phyloP scores from a whole-genome alignment of 2,888 invertebrate genomes.

The Pristionchus entomophagus region DNA sequence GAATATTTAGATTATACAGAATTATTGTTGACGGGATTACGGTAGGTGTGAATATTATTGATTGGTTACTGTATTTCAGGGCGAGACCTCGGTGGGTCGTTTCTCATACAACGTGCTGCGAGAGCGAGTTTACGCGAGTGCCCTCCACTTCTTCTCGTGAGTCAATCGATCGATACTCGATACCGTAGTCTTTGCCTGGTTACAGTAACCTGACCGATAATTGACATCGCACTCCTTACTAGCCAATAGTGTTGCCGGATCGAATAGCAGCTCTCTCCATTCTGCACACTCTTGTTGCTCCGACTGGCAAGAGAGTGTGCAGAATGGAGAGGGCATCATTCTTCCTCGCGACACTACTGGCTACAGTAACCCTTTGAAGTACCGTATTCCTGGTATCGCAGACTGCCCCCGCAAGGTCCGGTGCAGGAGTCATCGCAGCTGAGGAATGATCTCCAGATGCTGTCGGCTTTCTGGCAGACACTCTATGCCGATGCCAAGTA shows the following conservation, averaged over 20 bases:
- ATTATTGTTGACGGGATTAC: too few relatives aligned
- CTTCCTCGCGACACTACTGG: too few relatives aligned
- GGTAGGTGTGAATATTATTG: not conserved
- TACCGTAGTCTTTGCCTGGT: too few relatives aligned
- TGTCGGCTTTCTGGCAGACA: conserved; percentile 95
- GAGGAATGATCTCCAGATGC: conserved; percentile 89
- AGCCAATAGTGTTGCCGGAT: too few relatives aligned
- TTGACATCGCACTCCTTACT: too few relatives aligned
- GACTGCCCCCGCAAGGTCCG: conserved; percentile 85
- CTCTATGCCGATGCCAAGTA: conserved; percentile 84
- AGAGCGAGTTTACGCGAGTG: conserved; percentile 93
- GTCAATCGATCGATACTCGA: too few relatives aligned
- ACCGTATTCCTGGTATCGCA: conserved; percentile 50
- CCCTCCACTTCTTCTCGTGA: conserved; percentile 89
- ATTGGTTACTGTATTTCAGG: conserved; percentile 84
- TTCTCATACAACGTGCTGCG: conserved; percentile 92
- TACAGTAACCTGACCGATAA: not conserved
- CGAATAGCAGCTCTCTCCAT: too few relatives aligned
- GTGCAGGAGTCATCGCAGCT: conserved; percentile 86
- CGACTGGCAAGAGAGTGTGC: too few relatives aligned
- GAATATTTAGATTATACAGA: too few relatives aligned
- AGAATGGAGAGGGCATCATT: too few relatives aligned
- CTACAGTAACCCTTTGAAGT: not conserved
- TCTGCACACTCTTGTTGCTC: too few relatives aligned
- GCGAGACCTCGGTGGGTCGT: conserved; percentile 85